Evolutionary conservation across 2,888 invertebrate genomes (phyloP).

Genomic region (Phrixothrix hirtus): DNA sequence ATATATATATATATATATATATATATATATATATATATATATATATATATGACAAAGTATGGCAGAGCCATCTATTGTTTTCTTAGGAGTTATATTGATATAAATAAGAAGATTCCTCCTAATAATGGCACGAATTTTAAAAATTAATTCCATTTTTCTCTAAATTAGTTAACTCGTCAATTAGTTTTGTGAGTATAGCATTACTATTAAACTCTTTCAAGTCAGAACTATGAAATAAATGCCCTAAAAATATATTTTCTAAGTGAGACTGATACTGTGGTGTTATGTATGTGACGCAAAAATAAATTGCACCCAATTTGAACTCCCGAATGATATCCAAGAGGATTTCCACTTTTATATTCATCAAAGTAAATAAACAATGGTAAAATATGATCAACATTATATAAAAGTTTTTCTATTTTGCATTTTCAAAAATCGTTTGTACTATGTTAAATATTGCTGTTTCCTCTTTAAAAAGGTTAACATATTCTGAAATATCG

Average conservation of each 20-base stretch:
- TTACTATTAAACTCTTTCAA: slow-evolving; percentile 31
- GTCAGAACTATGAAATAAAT: slow-evolving; percentile 34
- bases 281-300: slow-evolving; percentile 30
- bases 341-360: slow-evolving; percentile 35
- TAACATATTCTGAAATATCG: slow-evolving; percentile 12
- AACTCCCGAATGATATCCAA: slow-evolving; percentile 34
- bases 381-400: slow-evolving; percentile 28
- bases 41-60: too few relatives aligned
- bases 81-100: too few relatives aligned
- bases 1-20: too few relatives aligned
- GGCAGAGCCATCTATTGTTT: too few relatives aligned
- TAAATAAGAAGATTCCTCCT: too few relatives aligned
- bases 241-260: slow-evolving; percentile 37
- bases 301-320: slow-evolving; percentile 38
- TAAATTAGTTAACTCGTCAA: too few relatives aligned
- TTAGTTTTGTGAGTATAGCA: too few relatives aligned
- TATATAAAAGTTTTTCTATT: slow-evolving; percentile 8
- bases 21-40: too few relatives aligned
- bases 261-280: slow-evolving; percentile 28
- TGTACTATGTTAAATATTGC: slow-evolving; percentile 20
- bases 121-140: too few relatives aligned
- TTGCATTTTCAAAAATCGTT: slow-evolving; percentile 22
- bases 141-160: too few relatives aligned
- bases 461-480: slow-evolving; percentile 8
- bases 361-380: slow-evolving; percentile 36